These are phyloP conservation scores for Sminthurides aquaticus DNA, from an alignment of 2,888 invertebrate genomes.

Conservation along the genomic window DNA sequence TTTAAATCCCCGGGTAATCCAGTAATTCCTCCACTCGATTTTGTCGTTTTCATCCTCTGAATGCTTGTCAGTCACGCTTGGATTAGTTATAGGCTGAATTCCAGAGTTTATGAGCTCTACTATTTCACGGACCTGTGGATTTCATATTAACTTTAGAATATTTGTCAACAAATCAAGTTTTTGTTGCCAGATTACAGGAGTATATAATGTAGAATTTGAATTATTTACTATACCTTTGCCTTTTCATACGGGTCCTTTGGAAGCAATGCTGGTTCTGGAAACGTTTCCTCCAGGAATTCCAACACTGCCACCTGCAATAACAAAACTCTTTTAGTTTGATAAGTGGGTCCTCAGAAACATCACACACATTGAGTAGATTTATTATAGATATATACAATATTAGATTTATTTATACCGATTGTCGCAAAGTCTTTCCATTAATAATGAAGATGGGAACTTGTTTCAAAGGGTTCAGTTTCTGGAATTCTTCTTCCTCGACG, in stretches of 20 bases:
- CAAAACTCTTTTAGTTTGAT: too few relatives aligned
- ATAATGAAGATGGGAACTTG: constrained; percentile 88
- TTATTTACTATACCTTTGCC: constrained; percentile 61
- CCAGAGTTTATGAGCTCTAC: constrained; percentile 87
- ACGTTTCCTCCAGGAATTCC: constrained; percentile 90
- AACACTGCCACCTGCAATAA: constrained; percentile 77
- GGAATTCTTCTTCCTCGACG: constrained; percentile 61
- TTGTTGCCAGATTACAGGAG: too few relatives aligned
- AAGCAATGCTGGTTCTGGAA: constrained; percentile 74
- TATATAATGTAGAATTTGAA: too few relatives aligned
- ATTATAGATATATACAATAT: too few relatives aligned
- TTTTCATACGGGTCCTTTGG: constrained; percentile 81
- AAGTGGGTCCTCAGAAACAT: too few relatives aligned
- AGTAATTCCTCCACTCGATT: constrained; percentile 30
- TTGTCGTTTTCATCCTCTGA: constrained; percentile 26
- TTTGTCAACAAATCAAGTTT: too few relatives aligned
- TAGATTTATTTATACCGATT: constrained; percentile 21
- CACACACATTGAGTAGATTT: too few relatives aligned
- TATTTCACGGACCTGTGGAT: constrained; percentile 64
- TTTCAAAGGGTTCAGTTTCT: constrained; percentile 86
- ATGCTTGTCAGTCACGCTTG: constrained; percentile 20
- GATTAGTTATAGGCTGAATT: constrained; percentile 91
- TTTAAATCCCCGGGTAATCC: constrained; percentile 30
- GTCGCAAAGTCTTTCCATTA: constrained; percentile 12
- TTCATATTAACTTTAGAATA: too few relatives aligned